A percentile compares a stretch with the other conserved stretches of the same genome.
Conservation (phyloP, 2,797 vertebrate genomes). For the Psittacula derbiana region DNA sequence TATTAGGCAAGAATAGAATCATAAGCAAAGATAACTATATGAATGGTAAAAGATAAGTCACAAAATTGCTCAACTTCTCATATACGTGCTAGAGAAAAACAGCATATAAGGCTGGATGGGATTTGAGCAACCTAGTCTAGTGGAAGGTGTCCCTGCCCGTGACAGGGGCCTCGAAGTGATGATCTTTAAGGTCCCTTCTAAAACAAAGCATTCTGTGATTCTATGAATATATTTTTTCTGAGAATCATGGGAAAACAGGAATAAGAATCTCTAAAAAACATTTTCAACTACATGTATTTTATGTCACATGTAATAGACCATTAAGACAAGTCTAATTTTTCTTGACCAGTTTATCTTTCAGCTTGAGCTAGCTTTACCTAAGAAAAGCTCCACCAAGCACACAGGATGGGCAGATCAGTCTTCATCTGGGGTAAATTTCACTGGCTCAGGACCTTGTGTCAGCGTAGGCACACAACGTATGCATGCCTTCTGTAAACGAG, state of each 20-base stretch:
- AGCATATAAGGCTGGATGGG: neutral
- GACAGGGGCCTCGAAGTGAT: neutral
- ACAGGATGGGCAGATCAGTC: neutral
- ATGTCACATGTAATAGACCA: neutral
- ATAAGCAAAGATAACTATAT: neutral
- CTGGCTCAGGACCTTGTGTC: neutral
- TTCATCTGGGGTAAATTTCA: neutral
- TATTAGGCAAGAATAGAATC: neutral
- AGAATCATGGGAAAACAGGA: neutral
- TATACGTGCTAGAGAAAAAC: neutral
- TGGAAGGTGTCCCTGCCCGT: neutral
- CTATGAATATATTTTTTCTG: neutral
- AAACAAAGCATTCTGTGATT: neutral
- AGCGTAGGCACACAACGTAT: neutral
- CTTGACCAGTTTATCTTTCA: neutral
- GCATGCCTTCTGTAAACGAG: neutral
- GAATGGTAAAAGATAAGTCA: fast-evolving
- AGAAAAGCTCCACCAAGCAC: neutral
- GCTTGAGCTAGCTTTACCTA: neutral
- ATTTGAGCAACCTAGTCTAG: neutral
- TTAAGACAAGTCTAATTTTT: neutral
- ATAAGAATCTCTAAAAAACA: neutral
- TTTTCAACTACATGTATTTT: neutral
- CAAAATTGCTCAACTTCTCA: neutral
- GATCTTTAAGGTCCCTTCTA: neutral